Conservation (phyloP, 2,113 vertebrate species). For the Dromaius novaehollandiae region DNA sequence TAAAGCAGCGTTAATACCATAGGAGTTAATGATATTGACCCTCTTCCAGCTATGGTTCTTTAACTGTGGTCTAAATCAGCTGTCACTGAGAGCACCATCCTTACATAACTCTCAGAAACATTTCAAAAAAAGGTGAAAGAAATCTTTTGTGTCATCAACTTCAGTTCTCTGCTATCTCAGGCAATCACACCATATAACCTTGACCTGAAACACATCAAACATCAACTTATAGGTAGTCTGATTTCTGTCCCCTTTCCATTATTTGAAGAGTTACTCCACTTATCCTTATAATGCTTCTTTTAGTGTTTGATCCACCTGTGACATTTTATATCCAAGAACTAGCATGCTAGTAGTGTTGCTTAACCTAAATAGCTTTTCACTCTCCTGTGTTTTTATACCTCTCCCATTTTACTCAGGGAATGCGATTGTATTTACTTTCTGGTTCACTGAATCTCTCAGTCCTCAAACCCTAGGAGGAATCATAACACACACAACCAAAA, state of each 20-base stretch:
- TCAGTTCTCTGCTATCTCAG: neutral
- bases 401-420: conserved; percentile 7
- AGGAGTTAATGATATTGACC: neutral
- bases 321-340: conserved; percentile 18
- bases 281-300: neutral
- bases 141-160: neutral
- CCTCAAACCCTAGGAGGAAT: neutral
- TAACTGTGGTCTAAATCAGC: neutral
- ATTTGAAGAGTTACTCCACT: neutral
- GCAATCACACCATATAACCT: neutral
- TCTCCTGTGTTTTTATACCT: conserved; percentile 17
- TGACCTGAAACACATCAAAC: neutral
- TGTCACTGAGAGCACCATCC: neutral
- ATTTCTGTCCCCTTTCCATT: neutral
- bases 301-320: neutral
- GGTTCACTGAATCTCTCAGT: conserved; percentile 38
- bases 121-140: neutral
- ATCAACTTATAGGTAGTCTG: neutral
- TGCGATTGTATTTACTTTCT: conserved; percentile 36
- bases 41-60: neutral
- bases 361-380: conserved; percentile 31
- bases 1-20: neutral
- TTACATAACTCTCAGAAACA: neutral
- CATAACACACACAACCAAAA: neutral
- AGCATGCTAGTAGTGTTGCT: neutral